These are phyloP conservation scores for Pelmatolapia mariae DNA, from an alignment of 2,113 vertebrate species.

Conservation along the genomic window DNA sequence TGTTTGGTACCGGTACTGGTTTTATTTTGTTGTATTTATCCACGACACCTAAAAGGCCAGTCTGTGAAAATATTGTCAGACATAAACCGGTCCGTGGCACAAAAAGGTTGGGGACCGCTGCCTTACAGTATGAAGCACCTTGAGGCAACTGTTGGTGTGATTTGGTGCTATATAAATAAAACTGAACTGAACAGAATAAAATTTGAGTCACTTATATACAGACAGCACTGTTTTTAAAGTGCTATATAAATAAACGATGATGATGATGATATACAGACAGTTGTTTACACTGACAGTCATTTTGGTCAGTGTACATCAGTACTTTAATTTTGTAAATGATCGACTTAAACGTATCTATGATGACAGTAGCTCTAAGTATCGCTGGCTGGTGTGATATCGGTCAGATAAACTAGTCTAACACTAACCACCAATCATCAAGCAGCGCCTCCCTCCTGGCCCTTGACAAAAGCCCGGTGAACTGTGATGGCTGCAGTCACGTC, in stretches of 20 bases:
- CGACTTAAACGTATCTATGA: neutral
- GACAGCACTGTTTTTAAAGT: neutral
- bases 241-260: neutral
- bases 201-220: neutral
- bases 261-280: neutral
- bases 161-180: rapidly evolving
- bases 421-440: neutral
- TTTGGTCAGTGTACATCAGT: neutral
- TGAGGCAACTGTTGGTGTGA: neutral
- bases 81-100: neutral
- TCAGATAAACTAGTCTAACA: neutral
- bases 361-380: neutral
- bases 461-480: neutral
- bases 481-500: neutral
- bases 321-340: neutral
- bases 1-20: neutral
- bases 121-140: neutral
- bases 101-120: neutral
- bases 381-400: neutral
- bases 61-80: neutral
- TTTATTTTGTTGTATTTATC: neutral
- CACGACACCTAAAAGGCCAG: neutral
- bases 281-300: neutral
- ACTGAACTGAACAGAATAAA: neutral
- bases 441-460: rapidly evolving